phyloP scores from a whole-genome alignment of 2,113 vertebrate genomes.

The Scatophagus argus region DNA sequence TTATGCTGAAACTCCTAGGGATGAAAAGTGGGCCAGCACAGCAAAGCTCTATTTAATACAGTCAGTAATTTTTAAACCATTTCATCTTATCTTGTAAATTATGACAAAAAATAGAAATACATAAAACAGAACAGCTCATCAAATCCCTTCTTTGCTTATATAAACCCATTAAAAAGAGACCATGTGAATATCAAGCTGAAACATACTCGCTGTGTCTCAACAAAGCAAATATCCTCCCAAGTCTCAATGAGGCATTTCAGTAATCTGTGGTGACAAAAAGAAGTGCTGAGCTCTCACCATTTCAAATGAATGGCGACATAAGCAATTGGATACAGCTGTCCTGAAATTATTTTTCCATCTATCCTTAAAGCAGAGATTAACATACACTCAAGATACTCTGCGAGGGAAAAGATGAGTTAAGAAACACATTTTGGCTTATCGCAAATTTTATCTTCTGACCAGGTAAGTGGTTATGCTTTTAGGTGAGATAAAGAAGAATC shows the following conservation, averaged over 20 bases:
- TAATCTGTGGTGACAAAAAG: not conserved
- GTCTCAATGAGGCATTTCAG: not conserved
- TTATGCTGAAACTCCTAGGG: not conserved
- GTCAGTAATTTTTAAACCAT: not conserved
- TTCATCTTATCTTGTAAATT: not conserved
- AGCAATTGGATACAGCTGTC: not conserved
- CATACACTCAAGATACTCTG: not conserved
- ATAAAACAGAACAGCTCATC: not conserved
- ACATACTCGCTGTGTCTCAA: not conserved
- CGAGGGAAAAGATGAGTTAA: not conserved
- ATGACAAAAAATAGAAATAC: not conserved
- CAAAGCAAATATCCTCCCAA: not conserved
- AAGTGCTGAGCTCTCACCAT: not conserved
- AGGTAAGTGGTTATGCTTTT: not conserved
- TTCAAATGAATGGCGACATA: not conserved
- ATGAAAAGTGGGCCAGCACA: not conserved
- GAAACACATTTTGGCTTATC: not conserved
- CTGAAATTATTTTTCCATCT: not conserved
- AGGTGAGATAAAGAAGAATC: not conserved
- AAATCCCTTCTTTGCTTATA: not conserved
- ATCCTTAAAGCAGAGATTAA: not conserved
- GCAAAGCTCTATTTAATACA: not conserved
- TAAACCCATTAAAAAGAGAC: not conserved
- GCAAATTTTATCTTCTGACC: constrained; percentile 1
- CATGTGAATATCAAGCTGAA: constrained; percentile 8